phyloP scores from a whole-genome alignment of 2,888 invertebrate genomes.

The Volucella inflata region DNA sequence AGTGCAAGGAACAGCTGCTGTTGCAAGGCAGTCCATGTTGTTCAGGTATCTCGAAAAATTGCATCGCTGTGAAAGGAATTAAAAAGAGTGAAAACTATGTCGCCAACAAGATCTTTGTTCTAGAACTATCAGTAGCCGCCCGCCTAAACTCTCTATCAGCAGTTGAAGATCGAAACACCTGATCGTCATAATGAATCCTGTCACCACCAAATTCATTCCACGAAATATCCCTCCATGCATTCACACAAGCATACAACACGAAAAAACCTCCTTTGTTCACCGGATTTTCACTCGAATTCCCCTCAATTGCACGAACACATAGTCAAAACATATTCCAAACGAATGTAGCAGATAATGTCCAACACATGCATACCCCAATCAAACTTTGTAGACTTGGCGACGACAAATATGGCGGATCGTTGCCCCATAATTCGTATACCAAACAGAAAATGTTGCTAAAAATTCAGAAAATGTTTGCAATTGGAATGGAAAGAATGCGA shows the following conservation, averaged over 20 bases:
- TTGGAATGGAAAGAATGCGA: constrained; percentile 1
- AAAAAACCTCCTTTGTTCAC: background rate
- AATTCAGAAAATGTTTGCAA: constrained; percentile 9
- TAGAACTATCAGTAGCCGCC: background rate
- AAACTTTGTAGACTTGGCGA: constrained; percentile 53
- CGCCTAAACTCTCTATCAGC: too few species aligned
- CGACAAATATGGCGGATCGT: constrained; percentile 54
- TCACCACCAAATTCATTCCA: constrained; percentile 18
- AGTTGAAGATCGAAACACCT: background rate
- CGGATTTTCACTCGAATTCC: constrained; percentile 52
- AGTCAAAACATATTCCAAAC: background rate
- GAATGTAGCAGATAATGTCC: background rate
- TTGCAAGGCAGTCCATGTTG: too few species aligned
- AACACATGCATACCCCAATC: background rate
- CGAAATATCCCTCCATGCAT: constrained; percentile 1
- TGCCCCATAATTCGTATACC: constrained; percentile 37
- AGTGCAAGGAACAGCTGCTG: too few species aligned
- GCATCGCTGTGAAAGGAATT: too few species aligned
- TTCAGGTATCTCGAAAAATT: too few species aligned
- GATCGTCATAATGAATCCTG: constrained; percentile 13
- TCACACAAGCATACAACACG: background rate
- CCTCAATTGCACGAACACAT: constrained; percentile 8
- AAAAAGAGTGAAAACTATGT: background rate
- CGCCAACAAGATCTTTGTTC: background rate
- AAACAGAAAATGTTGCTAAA: constrained; percentile 59